These are phyloP conservation scores for Incurvaria masculella DNA, from an alignment of 2,888 invertebrate genomes.

Conservation along the genomic window DNA sequence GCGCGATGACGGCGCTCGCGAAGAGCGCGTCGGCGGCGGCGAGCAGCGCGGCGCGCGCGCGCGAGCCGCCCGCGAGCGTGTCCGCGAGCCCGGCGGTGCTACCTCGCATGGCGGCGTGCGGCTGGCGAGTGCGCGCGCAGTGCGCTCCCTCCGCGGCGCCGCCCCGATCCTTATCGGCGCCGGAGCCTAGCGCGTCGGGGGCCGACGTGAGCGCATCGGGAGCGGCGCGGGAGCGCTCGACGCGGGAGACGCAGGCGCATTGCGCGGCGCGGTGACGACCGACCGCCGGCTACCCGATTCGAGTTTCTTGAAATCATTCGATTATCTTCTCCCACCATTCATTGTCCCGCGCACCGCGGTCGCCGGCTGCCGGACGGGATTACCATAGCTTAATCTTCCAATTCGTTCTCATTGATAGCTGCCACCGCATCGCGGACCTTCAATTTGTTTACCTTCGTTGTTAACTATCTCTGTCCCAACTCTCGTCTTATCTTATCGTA, in stretches of 20 bases:
- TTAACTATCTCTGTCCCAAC: too few relatives aligned
- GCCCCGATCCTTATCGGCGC: constrained; percentile 28
- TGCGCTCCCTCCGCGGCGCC: constrained; percentile 17
- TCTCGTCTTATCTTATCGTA: too few relatives aligned
- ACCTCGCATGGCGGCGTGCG: constrained; percentile 56
- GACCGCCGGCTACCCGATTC: constrained; percentile 16
- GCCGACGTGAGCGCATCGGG: constrained; percentile 4
- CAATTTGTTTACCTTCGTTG: constrained; percentile 5
- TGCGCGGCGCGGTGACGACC: constrained; percentile 21
- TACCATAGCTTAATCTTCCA: not conserved
- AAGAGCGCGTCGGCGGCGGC: constrained; percentile 69
- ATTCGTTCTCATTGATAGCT: too few relatives aligned
- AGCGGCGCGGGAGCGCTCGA: constrained; percentile 2
- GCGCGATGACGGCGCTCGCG: constrained; percentile 70
- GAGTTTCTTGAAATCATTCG: constrained; percentile 29
- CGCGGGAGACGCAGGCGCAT: constrained; percentile 16
- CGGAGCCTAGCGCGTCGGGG: not conserved
- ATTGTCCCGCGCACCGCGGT: not conserved
- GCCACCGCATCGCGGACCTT: too few relatives aligned
- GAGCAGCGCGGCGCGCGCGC: constrained; percentile 51
- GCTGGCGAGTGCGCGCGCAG: constrained; percentile 30
- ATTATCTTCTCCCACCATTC: constrained; percentile 44
- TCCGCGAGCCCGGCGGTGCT: constrained; percentile 65
- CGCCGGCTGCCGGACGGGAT: constrained; percentile 1
- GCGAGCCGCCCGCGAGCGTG: constrained; percentile 55